phyloP scores from a whole-genome alignment of 2,797 vertebrate genomes.

The Erpetoichthys calabaricus region DNA sequence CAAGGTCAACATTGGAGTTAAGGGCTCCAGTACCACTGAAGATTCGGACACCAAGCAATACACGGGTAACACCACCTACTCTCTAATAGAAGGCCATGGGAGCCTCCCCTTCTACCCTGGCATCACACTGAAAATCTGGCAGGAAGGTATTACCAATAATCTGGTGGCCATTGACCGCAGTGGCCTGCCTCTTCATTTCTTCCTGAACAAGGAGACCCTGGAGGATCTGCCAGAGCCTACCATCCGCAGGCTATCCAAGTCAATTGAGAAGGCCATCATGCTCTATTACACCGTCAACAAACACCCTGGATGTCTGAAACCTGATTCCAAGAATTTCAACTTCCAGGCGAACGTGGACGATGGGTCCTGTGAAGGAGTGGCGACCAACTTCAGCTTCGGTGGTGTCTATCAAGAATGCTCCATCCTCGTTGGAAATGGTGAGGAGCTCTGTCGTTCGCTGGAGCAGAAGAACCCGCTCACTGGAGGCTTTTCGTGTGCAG shows the following conservation, averaged over 20 bases:
- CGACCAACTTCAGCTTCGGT: conserved; percentile 71
- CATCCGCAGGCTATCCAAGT: conserved; percentile 44
- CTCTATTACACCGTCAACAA: conserved; percentile 70
- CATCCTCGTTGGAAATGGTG: conserved; percentile 19
- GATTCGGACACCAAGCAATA: conserved; percentile 42
- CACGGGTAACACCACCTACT: conserved; percentile 60
- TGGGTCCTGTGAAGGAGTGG: conserved; percentile 53
- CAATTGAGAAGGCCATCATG: conserved; percentile 44
- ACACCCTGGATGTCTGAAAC: conserved; percentile 57
- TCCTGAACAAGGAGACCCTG: conserved; percentile 50
- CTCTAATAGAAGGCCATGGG: conserved; percentile 59
- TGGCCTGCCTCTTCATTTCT: conserved; percentile 59
- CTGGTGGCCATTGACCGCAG: conserved; percentile 70
- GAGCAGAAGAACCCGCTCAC: conserved; percentile 66
- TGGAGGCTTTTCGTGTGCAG: conserved; percentile 51
- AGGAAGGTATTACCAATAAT: conserved; percentile 65
- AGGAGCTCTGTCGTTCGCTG: conserved; percentile 42
- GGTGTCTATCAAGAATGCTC: conserved; percentile 67
- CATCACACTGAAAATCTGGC: conserved; percentile 76
- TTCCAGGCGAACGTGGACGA: conserved; percentile 75
- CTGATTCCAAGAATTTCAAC: conserved; percentile 64
- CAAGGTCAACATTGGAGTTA: conserved; percentile 36
- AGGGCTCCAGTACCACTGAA: conserved; percentile 14
- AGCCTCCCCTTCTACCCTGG: conserved; percentile 68
- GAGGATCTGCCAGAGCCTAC: conserved; percentile 61